Evolutionary conservation across 1,140 invertebrate species (phyloP), one percentile per base, ranked within the genome.

Genomic region (Mercenaria mercenaria): DNA sequence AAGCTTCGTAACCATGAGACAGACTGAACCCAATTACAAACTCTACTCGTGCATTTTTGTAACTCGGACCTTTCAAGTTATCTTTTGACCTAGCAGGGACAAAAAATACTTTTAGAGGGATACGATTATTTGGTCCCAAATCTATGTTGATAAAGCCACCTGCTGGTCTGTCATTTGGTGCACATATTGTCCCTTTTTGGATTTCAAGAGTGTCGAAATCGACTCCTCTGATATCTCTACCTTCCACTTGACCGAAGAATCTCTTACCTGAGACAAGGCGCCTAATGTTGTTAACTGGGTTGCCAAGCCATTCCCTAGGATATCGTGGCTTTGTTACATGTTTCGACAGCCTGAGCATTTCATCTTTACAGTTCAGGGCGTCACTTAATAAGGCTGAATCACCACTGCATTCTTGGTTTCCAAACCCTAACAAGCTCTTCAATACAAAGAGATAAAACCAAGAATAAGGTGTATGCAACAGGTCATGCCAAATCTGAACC

Each of bases 61-160:
- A 76, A 15, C 26, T 41, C 13, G 37, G 20, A 39, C 85, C 85
- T 26, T 64, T 43, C 72, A 88, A 43, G 15, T 64, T 64, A 2
- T 15, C 26, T 1, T 91, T 76, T 18, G 74, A 77, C 32, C 41
- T 83, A 0, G 61, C 74, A 13, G 92, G 92, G 18, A 93, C 86
- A 47, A 87, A 93, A 34, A 93, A 93, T 43, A 92, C 89, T 29
- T 85, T 74, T 0, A 93, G 85, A 29, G 86, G 11, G 3, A 43
- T 0, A 79, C 56, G 23, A 26, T 79, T 26, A 32, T 79, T 67
- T 0, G 43, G 67, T 15, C 85, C 74, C 10, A 88, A 74, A 74
- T 88, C 85, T 13, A 88, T 18, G 23, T 77, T 56, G 41, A 88
- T 88, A n/a, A n/a, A 88, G 3, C 85, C 85, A 61, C 37, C 52